Base-by-base conservation (phyloP, 1,140 invertebrate species). In the Conopomorpha cramerella region DNA sequence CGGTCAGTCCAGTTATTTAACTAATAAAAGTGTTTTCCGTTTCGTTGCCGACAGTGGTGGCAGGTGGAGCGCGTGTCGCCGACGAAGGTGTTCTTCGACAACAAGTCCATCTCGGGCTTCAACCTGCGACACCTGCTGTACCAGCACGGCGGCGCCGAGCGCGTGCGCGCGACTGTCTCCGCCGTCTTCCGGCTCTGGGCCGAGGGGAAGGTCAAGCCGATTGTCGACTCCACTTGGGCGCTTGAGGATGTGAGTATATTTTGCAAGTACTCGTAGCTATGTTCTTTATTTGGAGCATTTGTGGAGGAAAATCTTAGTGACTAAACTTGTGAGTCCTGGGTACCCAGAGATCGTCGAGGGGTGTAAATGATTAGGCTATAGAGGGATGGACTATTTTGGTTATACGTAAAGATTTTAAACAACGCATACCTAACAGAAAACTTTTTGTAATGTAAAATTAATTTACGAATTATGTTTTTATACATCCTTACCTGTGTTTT, bases 41-140 rank as follows among this genome's bases (percentile, higher is more conserved):
- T 46, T 40, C 81, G n/a, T n/a, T n/a, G n/a, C n/a, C n/a, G 76
- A 10, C 57, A 88, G 88, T 94, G 91, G 91, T 94, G 90, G 91
- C 90, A 92, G 81, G 90, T 92, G 12, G 91, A 93, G 65, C 94
- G 93, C 76, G 83, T 94, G 28, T 91, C 87, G 4, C 91, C 91
- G 1, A 84, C 93, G 47, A 93, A 93, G 72, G 72, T 95, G 41
- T 94, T 84, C 66, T 91, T 94, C 51, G 92, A 95, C 58, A 95
- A 94, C 77, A 92, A 92, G 73, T 86, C 83, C 29, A 77, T 95
- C 28, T 81, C 85, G 13, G 92, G 92, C 1, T 84, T 95, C 57
- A 92, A 93, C 77, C 80, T 94, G 43, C 86, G 91, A 28, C 88
- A 92, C 64, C 74, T 95, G 54, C 80, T 93, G 63, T 91, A 90